phyloP scores from a whole-genome alignment of 2,113 vertebrate species.

The Peromyscus californicus region DNA sequence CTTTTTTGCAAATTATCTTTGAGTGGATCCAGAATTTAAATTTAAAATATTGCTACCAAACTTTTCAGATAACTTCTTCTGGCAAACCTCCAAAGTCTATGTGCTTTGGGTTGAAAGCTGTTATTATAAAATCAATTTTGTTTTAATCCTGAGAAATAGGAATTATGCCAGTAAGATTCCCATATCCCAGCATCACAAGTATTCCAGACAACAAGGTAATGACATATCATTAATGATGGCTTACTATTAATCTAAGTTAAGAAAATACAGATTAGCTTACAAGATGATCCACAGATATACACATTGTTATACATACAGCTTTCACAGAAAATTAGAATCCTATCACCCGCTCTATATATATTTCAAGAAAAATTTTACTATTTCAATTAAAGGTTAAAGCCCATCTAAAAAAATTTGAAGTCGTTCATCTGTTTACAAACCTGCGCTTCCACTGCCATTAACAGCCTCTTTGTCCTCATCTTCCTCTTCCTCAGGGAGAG shows the following conservation, averaged over 20 bases:
- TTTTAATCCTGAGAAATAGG: neutral
- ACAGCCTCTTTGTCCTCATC: constrained; percentile 95
- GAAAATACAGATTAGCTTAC: neutral
- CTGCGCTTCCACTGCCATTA: constrained; percentile 92
- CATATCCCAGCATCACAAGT: neutral
- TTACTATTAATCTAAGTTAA: neutral
- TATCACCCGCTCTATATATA: neutral
- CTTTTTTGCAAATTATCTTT: constrained; percentile 41
- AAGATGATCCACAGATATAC: neutral
- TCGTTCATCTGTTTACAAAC: constrained; percentile 83
- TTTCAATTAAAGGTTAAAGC: neutral
- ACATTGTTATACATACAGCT: neutral
- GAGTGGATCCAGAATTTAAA: constrained; percentile 47
- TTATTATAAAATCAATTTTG: constrained; percentile 15
- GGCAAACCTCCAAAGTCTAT: neutral
- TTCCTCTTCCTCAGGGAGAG: constrained; percentile 97
- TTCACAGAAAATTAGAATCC: neutral
- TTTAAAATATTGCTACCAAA: constrained; percentile 36
- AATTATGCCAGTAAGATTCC: constrained; percentile 4
- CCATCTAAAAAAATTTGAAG: constrained; percentile 16
- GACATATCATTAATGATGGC: neutral
- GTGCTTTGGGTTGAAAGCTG: neutral
- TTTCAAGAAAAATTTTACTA: neutral
- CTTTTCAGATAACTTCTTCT: constrained; percentile 33
- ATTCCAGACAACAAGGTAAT: neutral